Base-by-base conservation (phyloP, 1,140 invertebrate genomes). In the Drosophila auraria region DNA sequence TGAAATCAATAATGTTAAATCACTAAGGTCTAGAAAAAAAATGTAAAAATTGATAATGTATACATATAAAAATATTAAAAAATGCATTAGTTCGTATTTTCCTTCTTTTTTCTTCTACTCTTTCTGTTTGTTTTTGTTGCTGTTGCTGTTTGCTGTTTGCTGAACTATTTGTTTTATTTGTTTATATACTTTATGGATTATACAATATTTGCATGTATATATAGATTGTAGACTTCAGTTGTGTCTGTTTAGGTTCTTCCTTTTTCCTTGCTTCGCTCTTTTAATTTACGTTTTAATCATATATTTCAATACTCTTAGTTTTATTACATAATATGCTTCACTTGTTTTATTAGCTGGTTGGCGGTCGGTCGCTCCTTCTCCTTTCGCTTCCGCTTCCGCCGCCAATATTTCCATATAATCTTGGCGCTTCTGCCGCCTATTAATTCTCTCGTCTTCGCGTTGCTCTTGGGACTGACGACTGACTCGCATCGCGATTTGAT, bases 41-140 rank as follows among this genome's bases (percentile, higher is more conserved):
- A 89, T 91, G 91, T 92, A 92, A 92, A 92, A 92, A 91, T 92
- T 92, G 91, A 92, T 91, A 92, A 92, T 92, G 91, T 92, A 91
- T 92, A 92, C 84, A 92, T 92, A 92, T 91, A 92, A 92, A 92
- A 91, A 92, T 92, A 87, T 84, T 90, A 90, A 90, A 90, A 89
- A 90, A 90, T 90, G 86, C 86, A 90, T 90, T 90, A 90, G 86
- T 92, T 92, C 83, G 65, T 87, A 83, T 74, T 83, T 75, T 59
- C 61, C n/a, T 75, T 75, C 59, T 42, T 73, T 65, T 61, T 45
- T 73, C 57, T 65, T 82, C 57, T 61, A 38, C 38, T 33, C 17
- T 56, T 56, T 30, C 27, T 30, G 27, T 30, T 30, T 30, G 27
- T 30, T 30, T 27, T 27, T 27, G 17, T 5, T 56, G 23, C 14